Percentiles rank a stretch among this genome's conserved stretches.
Evolutionary conservation across 2,113 vertebrate species (phyloP).

Genomic region (Hippopotamus amphibius): DNA sequence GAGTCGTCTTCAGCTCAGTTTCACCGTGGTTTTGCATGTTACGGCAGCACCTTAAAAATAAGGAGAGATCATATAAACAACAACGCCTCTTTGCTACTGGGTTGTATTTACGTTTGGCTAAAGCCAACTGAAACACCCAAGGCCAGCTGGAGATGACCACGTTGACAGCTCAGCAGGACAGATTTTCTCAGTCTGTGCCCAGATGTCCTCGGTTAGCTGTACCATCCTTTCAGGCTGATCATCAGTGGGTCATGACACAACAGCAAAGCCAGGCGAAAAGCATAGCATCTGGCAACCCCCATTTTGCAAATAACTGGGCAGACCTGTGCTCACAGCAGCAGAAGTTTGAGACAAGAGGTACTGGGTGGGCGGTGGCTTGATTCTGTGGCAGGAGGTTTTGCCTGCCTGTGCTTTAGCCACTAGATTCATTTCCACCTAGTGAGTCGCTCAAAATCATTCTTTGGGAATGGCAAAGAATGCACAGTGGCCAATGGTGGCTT

Average conservation of each 20-base stretch:
- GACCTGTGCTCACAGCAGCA: neutral
- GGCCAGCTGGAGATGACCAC: neutral
- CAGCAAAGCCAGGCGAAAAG: neutral
- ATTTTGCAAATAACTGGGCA: neutral
- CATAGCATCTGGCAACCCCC: neutral
- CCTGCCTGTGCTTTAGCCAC: neutral
- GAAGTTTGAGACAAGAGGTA: neutral
- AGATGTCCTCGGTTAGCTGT: neutral
- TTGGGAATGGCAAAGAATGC: neutral
- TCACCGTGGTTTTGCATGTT: rapidly evolving
- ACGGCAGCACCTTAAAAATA: neutral
- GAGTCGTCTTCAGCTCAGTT: neutral
- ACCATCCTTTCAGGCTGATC: neutral
- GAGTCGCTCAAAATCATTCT: neutral
- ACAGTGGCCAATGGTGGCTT: neutral
- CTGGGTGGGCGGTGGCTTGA: neutral
- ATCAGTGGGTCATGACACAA: neutral
- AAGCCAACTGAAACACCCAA: neutral
- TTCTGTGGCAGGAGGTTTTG: neutral
- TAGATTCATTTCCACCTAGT: neutral
- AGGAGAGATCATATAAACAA: neutral
- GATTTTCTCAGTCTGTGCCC: neutral
- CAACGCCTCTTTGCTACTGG: neutral
- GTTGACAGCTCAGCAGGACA: neutral
- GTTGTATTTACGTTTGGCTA: neutral